Conservation (phyloP, 2,113 vertebrate species). For the Ovis aries region DNA sequence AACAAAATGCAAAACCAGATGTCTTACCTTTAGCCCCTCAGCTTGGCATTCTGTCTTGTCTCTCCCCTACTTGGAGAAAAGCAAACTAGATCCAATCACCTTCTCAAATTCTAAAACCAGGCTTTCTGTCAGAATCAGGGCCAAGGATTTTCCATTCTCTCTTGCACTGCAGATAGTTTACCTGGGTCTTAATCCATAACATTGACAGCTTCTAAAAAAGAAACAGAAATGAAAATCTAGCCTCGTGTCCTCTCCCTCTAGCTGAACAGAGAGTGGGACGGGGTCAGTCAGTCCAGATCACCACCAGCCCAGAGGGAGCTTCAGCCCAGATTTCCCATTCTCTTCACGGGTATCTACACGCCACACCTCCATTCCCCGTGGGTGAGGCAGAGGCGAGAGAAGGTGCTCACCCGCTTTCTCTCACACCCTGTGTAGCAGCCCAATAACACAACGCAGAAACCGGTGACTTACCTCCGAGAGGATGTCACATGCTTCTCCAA, state of each 20-base stretch:
- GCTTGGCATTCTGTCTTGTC: not conserved
- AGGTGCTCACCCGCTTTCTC: not conserved
- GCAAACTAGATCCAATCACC: not conserved
- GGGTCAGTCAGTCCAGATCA: not conserved
- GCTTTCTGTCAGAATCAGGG: not conserved
- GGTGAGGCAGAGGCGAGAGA: not conserved
- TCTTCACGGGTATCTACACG: not conserved
- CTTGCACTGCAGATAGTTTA: not conserved
- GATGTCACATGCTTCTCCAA: not conserved
- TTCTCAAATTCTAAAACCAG: constrained; percentile 37
- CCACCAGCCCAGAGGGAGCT: not conserved
- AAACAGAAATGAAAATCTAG: not conserved
- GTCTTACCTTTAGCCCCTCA: not conserved
- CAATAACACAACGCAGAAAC: not conserved
- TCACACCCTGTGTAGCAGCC: not conserved
- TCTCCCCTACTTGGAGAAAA: not conserved
- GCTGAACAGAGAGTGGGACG: not conserved
- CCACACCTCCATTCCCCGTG: rapidly evolving
- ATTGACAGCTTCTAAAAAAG: not conserved
- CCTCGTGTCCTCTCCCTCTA: not conserved
- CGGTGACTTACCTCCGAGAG: not conserved
- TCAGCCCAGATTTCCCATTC: not conserved
- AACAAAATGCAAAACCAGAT: not conserved
- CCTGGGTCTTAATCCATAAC: not conserved
- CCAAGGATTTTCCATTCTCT: not conserved